Evolutionary conservation across 2,888 invertebrate genomes (phyloP).

Genomic region (Aplocera efformata): DNA sequence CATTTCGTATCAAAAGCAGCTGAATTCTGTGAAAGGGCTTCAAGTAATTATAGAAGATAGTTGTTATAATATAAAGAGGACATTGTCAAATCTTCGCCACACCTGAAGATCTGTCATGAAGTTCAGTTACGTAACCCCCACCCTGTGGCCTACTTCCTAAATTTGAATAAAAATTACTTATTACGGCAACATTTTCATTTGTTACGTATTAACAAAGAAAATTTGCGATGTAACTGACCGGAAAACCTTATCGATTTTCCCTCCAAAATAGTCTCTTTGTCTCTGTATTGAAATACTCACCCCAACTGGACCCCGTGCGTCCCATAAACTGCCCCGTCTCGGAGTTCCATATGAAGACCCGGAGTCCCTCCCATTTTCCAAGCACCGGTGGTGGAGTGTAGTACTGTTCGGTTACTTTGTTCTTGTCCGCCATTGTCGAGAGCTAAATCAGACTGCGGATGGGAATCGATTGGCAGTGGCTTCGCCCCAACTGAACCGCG

Average conservation of each 20-base stretch:
- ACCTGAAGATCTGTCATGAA: slow-evolving; percentile 11
- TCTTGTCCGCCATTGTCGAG: slow-evolving; percentile 87
- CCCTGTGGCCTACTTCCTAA: slow-evolving; percentile 6
- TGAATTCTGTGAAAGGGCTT: too few species aligned
- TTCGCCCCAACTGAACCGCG: slow-evolving; percentile 50
- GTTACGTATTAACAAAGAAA: not conserved
- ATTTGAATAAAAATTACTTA: not conserved
- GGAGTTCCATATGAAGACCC: slow-evolving; percentile 93
- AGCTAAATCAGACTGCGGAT: slow-evolving; percentile 70
- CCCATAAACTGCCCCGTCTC: slow-evolving; percentile 96
- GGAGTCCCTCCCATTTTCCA: slow-evolving; percentile 92
- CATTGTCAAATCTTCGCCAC: not conserved
- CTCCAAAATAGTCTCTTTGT: slow-evolving; percentile 43
- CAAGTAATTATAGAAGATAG: too few species aligned
- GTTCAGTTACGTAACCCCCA: slow-evolving; percentile 21
- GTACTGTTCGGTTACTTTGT: slow-evolving; percentile 85
- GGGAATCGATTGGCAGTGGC: slow-evolving; percentile 66
- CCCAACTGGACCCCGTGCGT: slow-evolving; percentile 96
- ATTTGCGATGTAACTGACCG: slow-evolving; percentile 7
- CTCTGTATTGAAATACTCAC: slow-evolving; percentile 82
- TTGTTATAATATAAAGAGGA: too few species aligned
- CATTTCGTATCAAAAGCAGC: too few species aligned
- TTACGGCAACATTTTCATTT: not conserved
- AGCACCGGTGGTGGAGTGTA: slow-evolving; percentile 90
- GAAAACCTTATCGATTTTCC: slow-evolving; percentile 41